phyloP scores from a whole-genome alignment of 2,113 vertebrate species.

The Poicephalus gulielmi region DNA sequence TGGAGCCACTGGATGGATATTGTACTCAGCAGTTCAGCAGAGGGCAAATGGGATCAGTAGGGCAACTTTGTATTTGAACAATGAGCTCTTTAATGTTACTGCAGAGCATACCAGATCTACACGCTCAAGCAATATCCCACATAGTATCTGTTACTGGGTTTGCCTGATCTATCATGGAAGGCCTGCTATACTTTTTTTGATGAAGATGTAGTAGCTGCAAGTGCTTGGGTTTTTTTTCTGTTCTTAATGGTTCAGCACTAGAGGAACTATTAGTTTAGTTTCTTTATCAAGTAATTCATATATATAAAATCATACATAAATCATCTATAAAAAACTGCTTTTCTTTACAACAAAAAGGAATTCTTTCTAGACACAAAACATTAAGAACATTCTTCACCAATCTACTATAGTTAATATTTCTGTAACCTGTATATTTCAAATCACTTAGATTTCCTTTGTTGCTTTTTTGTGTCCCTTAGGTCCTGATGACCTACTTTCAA shows the following conservation, averaged over 20 bases:
- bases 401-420: neutral
- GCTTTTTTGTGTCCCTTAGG: neutral
- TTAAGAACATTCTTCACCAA: neutral
- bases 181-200: neutral
- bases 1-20: neutral
- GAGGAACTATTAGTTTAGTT: neutral
- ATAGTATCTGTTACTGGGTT: neutral
- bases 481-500: neutral
- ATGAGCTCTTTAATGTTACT: neutral
- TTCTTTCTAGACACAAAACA: neutral
- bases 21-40: neutral
- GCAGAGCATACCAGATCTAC: neutral
- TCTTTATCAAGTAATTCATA: neutral
- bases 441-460: neutral
- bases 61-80: neutral
- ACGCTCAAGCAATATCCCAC: neutral
- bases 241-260: neutral
- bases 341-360: neutral
- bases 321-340: neutral
- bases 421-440: neutral
- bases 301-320: neutral
- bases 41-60: slow-evolving; percentile 1
- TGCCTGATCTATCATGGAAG: neutral
- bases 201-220: neutral
- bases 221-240: neutral